A percentile compares a stretch with the other conserved stretches of the same genome.
phyloP scores from a whole-genome alignment of 2,797 vertebrate genomes.

The Iguana delicatissima region DNA sequence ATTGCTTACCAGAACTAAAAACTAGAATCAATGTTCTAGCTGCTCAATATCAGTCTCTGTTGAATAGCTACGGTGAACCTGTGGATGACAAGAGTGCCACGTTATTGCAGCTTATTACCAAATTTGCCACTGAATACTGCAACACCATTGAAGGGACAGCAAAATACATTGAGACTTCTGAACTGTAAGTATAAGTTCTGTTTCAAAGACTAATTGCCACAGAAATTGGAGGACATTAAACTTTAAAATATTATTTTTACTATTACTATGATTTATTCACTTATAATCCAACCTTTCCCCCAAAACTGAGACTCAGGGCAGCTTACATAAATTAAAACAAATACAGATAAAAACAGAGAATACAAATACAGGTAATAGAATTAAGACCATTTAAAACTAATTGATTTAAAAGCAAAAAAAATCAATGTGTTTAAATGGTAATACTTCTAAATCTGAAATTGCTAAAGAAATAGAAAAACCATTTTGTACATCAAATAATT shows the following conservation, averaged over 20 bases:
- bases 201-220: background rate
- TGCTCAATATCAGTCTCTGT: constrained; percentile 96
- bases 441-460: background rate
- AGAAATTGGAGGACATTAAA: background rate
- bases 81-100: constrained; percentile 98
- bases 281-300: too few relatives aligned
- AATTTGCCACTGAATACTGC: constrained; percentile 98
- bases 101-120: constrained; percentile 97
- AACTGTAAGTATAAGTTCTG: constrained; percentile 88
- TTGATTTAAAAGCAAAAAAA: too few relatives aligned
- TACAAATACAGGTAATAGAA: background rate
- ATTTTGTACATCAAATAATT: background rate
- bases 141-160: constrained; percentile 99
- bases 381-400: too few relatives aligned
- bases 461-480: background rate
- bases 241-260: too few relatives aligned
- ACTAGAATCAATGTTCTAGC: constrained; percentile 97
- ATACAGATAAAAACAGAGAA: too few relatives aligned
- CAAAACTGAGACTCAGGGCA: too few relatives aligned
- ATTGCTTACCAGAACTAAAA: constrained; percentile 97
- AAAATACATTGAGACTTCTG: constrained; percentile 98
- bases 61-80: constrained; percentile 96
- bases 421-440: too few relatives aligned
- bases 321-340: too few relatives aligned
- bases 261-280: too few relatives aligned